phyloP scores from a whole-genome alignment of 2,797 vertebrate genomes.

The Calcarius lapponicus region DNA sequence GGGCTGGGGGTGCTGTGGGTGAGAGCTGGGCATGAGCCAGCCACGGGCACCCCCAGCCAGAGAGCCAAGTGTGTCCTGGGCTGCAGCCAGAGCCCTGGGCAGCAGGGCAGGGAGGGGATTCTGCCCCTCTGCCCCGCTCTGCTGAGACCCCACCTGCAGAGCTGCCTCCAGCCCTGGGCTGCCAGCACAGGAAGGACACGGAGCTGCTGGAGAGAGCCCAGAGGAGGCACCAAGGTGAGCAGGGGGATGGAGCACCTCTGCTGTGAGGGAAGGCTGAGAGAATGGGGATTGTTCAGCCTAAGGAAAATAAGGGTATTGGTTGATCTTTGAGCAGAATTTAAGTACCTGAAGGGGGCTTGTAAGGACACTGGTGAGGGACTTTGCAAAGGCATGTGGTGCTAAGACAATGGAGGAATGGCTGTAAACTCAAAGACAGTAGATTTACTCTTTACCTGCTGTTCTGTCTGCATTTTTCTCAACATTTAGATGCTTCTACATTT shows the following conservation, averaged over 20 bases:
- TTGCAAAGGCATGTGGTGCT: neutral
- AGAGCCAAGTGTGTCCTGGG: neutral
- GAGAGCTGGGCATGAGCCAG: neutral
- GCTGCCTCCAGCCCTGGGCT: neutral
- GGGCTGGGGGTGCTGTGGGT: neutral
- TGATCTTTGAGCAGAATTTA: neutral
- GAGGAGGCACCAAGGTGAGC: accelerated
- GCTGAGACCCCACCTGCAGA: neutral
- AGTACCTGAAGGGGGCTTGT: neutral
- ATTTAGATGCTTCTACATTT: neutral
- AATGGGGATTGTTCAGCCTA: neutral
- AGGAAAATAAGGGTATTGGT: neutral
- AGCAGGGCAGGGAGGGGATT: neutral
- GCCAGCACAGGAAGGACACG: neutral
- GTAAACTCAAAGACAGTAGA: neutral
- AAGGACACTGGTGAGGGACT: neutral
- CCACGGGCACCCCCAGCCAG: neutral
- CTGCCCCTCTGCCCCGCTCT: neutral
- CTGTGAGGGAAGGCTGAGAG: neutral
- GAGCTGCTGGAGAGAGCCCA: too few species aligned
- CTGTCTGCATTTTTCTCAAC: neutral
- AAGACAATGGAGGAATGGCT: neutral
- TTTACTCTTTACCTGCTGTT: neutral
- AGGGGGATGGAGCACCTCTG: neutral
- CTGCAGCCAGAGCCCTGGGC: neutral